phyloP scores from a whole-genome alignment of 1,140 invertebrate species.

The Aphidius ervi region DNA sequence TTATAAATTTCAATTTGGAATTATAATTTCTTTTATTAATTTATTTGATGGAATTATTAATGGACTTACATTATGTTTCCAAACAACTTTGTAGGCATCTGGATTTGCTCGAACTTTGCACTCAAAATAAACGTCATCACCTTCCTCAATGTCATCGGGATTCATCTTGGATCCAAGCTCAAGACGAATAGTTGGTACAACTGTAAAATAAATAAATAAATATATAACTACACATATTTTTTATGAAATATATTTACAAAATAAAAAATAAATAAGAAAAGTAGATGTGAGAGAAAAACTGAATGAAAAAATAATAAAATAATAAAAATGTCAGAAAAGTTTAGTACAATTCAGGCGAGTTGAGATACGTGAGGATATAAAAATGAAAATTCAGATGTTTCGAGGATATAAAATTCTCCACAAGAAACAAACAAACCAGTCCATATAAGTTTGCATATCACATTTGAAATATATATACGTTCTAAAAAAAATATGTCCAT shows the following conservation, averaged over 20 bases:
- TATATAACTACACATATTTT: constrained; percentile 7
- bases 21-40: not conserved
- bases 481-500: too few relatives aligned
- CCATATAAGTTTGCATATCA: too few relatives aligned
- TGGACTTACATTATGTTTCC: constrained; percentile 86
- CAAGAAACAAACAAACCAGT: too few relatives aligned
- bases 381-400: too few relatives aligned
- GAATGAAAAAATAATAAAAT: too few relatives aligned
- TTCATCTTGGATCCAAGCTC: constrained; percentile 78
- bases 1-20: not conserved
- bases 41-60: not conserved
- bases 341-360: too few relatives aligned
- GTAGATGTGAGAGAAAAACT: too few relatives aligned
- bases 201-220: constrained; percentile 55
- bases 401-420: too few relatives aligned
- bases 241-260: not conserved
- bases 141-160: constrained; percentile 83
- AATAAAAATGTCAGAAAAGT: too few relatives aligned
- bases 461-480: too few relatives aligned
- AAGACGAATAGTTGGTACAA: constrained; percentile 69
- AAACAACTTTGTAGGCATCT: constrained; percentile 79
- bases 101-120: constrained; percentile 84
- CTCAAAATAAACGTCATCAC: constrained; percentile 86
- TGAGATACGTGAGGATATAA: too few relatives aligned
- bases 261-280: too few relatives aligned